Evolutionary conservation across 2,888 invertebrate species (phyloP).

Genomic region (Cataglyphis livida): DNA sequence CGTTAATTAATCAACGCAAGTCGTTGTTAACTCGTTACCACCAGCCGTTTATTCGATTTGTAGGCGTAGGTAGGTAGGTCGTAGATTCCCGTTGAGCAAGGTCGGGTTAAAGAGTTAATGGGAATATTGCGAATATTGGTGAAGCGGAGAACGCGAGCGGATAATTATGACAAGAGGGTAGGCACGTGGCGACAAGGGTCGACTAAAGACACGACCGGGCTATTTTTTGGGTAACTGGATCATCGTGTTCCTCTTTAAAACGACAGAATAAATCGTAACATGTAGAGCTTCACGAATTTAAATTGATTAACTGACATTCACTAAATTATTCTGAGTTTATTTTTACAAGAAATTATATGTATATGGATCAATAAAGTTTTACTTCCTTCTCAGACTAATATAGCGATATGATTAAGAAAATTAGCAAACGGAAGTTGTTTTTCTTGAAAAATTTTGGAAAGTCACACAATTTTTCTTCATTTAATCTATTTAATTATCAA

Average conservation of each 20-base stretch:
- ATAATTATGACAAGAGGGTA: constrained; percentile 74
- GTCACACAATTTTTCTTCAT: neutral
- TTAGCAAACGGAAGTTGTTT: neutral
- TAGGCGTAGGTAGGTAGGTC: constrained; percentile 65
- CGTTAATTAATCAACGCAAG: constrained; percentile 58
- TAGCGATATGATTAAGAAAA: neutral
- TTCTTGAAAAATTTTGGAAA: neutral
- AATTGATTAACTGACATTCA: neutral
- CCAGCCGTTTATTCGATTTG: constrained; percentile 78
- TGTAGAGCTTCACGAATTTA: neutral
- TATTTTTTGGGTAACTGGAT: constrained; percentile 30
- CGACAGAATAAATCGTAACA: neutral
- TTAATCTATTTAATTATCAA: no score
- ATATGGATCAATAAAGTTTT: neutral
- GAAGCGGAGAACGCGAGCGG: constrained; percentile 70
- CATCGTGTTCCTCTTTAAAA: constrained; percentile 11
- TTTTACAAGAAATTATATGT: neutral
- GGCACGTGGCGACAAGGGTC: constrained; percentile 58
- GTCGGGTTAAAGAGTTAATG: constrained; percentile 76
- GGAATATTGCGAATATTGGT: constrained; percentile 81
- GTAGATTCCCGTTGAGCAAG: constrained; percentile 70
- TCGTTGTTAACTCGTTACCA: constrained; percentile 78
- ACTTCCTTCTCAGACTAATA: neutral
- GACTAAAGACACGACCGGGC: constrained; percentile 26
- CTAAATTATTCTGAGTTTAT: neutral